A percentile compares a stretch with the other conserved stretches of the same genome.
phyloP scores from a whole-genome alignment of 2,888 invertebrate genomes.

The Orchesellides sinensis region DNA sequence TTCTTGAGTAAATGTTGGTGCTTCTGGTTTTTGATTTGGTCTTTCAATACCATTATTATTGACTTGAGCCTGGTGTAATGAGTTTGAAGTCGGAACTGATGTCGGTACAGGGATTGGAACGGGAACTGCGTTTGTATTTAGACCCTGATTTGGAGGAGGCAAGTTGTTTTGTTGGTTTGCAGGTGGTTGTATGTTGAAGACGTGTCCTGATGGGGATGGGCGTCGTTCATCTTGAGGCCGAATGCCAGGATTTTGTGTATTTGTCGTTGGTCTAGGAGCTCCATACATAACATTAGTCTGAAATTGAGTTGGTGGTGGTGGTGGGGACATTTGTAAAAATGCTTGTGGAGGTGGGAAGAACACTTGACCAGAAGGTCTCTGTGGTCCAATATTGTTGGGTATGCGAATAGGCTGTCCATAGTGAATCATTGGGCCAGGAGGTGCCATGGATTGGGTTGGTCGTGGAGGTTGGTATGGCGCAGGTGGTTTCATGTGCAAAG shows the following conservation, averaged over 20 bases:
- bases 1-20: conserved; percentile 52
- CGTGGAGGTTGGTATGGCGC: conserved; percentile 43
- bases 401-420: conserved; percentile 50
- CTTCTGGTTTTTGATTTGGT: neutral
- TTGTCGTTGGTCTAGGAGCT: conserved; percentile 22
- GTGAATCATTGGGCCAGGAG: conserved; percentile 47
- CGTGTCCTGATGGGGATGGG: conserved; percentile 53
- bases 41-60: neutral
- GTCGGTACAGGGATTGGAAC: conserved; percentile 57
- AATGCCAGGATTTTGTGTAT: conserved; percentile 1
- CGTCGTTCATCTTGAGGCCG: conserved; percentile 49
- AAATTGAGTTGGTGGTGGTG: conserved; percentile 16
- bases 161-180: conserved; percentile 6
- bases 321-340: conserved; percentile 54
- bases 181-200: conserved; percentile 41
- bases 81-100: conserved; percentile 10
- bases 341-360: conserved; percentile 52
- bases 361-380: conserved; percentile 62
- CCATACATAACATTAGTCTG: conserved; percentile 16
- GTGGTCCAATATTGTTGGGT: conserved; percentile 54
- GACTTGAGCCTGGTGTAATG: conserved; percentile 11
- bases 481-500: conserved; percentile 57
- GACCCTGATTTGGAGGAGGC: neutral
- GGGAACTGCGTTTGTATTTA: conserved; percentile 37
- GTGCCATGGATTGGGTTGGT: conserved; percentile 44